Conservation (phyloP, 2,797 vertebrate species). For the Acanthopagrus latus region DNA sequence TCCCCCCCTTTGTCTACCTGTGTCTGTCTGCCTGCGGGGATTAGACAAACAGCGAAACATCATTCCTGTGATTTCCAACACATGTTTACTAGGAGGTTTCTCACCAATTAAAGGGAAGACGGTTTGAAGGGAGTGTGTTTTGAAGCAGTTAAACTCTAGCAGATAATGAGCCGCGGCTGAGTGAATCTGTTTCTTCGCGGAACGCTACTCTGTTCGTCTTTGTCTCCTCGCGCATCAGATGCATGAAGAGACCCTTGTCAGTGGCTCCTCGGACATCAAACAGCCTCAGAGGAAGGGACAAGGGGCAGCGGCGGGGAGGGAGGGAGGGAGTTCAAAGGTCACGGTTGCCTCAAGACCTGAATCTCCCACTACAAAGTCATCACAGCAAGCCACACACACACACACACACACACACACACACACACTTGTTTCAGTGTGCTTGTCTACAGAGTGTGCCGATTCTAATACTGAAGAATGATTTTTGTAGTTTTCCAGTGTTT, state of each 20-base stretch:
- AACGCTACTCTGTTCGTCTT: conserved; percentile 7
- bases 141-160: conserved; percentile 28
- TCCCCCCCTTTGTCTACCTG: conserved; percentile 11
- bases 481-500: no score
- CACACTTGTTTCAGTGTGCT: background rate
- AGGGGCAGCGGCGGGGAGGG: background rate
- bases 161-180: conserved; percentile 35
- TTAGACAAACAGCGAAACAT: conserved; percentile 48
- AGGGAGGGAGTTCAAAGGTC: conserved; percentile 15
- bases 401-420: background rate
- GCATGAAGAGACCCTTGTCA: conserved; percentile 10
- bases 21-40: conserved; percentile 31
- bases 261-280: conserved; percentile 13
- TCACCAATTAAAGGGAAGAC: conserved; percentile 34
- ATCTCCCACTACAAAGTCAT: background rate
- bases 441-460: background rate
- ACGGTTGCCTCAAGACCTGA: background rate
- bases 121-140: background rate
- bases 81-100: conserved; percentile 29
- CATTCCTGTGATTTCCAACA: conserved; percentile 46
- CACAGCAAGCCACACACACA: background rate
- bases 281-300: conserved; percentile 1
- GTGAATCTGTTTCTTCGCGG: conserved; percentile 5
- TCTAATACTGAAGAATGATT: background rate
- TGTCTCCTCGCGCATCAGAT: conserved; percentile 9